Evolutionary conservation across 37 sponge, comb jelly and placozoan species (phyloP).

Genomic region (Halichondria panicea): DNA sequence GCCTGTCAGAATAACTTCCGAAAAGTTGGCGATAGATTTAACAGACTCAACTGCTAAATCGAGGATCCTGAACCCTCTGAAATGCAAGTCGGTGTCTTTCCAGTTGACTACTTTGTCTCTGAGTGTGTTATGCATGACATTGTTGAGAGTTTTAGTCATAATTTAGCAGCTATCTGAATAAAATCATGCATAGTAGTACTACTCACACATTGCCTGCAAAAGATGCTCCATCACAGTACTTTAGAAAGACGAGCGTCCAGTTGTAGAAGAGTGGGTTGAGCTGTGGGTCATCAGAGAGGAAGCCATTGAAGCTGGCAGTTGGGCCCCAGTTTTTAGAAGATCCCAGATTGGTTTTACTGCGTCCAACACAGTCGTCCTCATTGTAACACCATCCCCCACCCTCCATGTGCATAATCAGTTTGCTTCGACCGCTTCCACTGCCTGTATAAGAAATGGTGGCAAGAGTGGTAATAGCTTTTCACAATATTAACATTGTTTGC

Average conservation of each 20-base stretch:
- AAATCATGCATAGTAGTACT: too few species aligned
- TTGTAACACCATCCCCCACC: constrained; percentile 84
- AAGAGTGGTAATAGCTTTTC: too few species aligned
- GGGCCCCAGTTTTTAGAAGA: constrained; percentile 64
- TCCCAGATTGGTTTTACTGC: constrained; percentile 68
- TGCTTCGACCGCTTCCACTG: constrained; percentile 22
- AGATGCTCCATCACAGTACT: constrained; percentile 87
- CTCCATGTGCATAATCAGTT: constrained; percentile 73
- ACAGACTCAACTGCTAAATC: not conserved
- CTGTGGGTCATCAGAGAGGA: constrained; percentile 32
- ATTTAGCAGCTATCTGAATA: too few species aligned
- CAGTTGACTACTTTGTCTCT: too few species aligned
- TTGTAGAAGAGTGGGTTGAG: constrained; percentile 68
- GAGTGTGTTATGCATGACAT: too few species aligned
- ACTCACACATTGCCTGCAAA: constrained; percentile 75
- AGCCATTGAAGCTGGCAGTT: constrained; percentile 29
- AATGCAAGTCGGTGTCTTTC: not conserved
- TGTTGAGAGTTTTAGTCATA: too few species aligned
- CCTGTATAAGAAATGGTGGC: too few species aligned
- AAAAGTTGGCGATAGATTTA: not conserved
- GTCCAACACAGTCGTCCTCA: constrained; percentile 44
- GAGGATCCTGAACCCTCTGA: not conserved
- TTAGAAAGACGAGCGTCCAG: constrained; percentile 63
- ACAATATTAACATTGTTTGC: too few species aligned
- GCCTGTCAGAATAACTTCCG: constrained; percentile 2